Evolutionary conservation across 2,888 invertebrate species (phyloP).

Genomic region (Odontomyia ornata): DNA sequence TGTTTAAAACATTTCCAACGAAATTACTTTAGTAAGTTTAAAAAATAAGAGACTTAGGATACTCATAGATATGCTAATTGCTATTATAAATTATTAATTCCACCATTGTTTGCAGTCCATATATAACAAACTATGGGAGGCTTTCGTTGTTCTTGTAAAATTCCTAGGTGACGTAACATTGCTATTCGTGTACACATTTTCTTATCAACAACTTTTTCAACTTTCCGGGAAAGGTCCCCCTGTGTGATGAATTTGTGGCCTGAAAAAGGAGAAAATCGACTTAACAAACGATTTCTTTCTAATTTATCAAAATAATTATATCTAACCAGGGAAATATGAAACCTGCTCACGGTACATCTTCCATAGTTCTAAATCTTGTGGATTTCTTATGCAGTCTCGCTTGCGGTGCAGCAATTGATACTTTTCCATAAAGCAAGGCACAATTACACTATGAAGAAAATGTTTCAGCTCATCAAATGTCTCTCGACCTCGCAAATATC

Average conservation of each 20-base stretch:
- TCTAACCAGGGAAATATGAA: slow-evolving; percentile 54
- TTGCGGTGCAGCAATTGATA: slow-evolving; percentile 56
- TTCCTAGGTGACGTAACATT: slow-evolving; percentile 56
- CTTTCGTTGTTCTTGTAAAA: slow-evolving; percentile 56
- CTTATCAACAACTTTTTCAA: slow-evolving; percentile 56
- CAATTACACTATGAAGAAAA: slow-evolving; percentile 54
- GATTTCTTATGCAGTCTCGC: slow-evolving; percentile 53
- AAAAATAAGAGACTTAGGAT: too few relatives aligned
- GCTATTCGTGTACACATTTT: slow-evolving; percentile 55
- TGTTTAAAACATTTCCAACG: too few relatives aligned
- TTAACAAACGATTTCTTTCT: too few relatives aligned
- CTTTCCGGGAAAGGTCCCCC: slow-evolving; percentile 56
- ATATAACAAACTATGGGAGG: slow-evolving; percentile 55
- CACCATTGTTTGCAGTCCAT: slow-evolving; percentile 52
- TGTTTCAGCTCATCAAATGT: slow-evolving; percentile 54
- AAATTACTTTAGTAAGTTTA: too few relatives aligned
- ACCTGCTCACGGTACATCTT: slow-evolving; percentile 55
- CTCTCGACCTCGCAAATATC: slow-evolving; percentile 57
- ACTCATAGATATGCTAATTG: too few relatives aligned
- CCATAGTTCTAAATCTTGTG: slow-evolving; percentile 55
- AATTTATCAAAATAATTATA: too few relatives aligned
- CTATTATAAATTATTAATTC: not conserved
- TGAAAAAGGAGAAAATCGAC: slow-evolving; percentile 45
- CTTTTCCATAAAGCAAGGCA: slow-evolving; percentile 57
- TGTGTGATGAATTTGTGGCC: slow-evolving; percentile 57